These are phyloP conservation scores for Drosophila orosa DNA, from an alignment of 1,140 invertebrate species.

Conservation along the genomic window DNA sequence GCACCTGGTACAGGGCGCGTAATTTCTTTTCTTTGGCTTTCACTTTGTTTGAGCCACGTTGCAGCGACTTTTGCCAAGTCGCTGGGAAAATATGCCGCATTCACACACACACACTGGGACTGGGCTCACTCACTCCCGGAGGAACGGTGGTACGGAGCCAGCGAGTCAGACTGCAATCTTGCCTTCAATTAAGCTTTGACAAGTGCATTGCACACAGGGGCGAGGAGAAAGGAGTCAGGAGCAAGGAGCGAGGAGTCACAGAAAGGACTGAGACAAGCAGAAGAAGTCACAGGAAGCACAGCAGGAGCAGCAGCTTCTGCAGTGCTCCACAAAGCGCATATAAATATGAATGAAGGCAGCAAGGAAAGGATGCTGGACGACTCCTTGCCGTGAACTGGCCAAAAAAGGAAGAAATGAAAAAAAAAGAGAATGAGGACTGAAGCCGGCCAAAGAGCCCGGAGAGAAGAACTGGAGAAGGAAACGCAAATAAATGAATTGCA, in stretches of 20 bases:
- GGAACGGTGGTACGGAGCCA: constrained; percentile 34
- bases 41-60: constrained; percentile 70
- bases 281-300: constrained; percentile 43
- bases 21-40: constrained; percentile 80
- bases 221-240: constrained; percentile 13
- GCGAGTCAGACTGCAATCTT: constrained; percentile 75
- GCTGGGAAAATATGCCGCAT: constrained; percentile 80
- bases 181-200: constrained; percentile 84
- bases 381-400: constrained; percentile 63
- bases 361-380: constrained; percentile 38
- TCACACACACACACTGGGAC: constrained; percentile 41
- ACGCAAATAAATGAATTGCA: constrained; percentile 83
- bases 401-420: constrained; percentile 40
- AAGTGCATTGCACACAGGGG: constrained; percentile 77
- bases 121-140: not conserved
- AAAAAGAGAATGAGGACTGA: constrained; percentile 11
- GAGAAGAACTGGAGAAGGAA: constrained; percentile 67
- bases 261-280: constrained; percentile 45
- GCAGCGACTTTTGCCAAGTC: constrained; percentile 78
- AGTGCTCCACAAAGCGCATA: constrained; percentile 65
- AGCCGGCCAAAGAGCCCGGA: constrained; percentile 34
- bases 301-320: constrained; percentile 16
- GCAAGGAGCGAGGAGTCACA: constrained; percentile 13
- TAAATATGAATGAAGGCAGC: constrained; percentile 73
- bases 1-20: constrained; percentile 28